A percentile compares a stretch with the other conserved stretches of the same genome.
Conservation (phyloP, 2,797 vertebrate genomes). For the Poecile montanus region DNA sequence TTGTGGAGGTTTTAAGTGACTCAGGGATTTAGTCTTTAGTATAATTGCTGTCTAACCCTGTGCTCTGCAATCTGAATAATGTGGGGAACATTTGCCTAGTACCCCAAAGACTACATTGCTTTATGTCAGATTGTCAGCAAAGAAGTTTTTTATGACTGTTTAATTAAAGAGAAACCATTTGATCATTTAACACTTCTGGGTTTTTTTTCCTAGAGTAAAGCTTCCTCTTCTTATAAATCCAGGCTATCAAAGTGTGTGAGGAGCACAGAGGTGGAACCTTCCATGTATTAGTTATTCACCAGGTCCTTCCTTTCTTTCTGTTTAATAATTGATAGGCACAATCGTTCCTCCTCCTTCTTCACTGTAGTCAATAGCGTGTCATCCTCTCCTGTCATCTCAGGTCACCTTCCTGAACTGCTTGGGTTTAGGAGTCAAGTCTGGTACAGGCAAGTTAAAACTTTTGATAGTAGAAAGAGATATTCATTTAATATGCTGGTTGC, state of each 20-base stretch:
- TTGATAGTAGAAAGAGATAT: conserved; percentile 56
- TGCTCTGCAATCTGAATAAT: neutral
- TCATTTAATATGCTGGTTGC: conserved; percentile 61
- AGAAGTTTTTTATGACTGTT: neutral
- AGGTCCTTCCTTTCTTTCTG: conserved; percentile 50
- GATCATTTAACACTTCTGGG: neutral
- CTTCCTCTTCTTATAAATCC: neutral
- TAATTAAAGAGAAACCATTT: neutral
- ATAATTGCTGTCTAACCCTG: neutral
- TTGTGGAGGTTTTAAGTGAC: conserved; percentile 30
- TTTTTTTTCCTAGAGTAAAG: neutral
- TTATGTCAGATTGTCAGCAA: neutral
- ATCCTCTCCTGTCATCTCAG: conserved; percentile 57
- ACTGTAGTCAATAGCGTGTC: conserved; percentile 57
- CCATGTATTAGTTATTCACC: conserved; percentile 38
- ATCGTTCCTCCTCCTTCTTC: conserved; percentile 53
- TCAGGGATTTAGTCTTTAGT: neutral
- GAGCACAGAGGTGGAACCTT: conserved; percentile 26
- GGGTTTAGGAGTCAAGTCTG: conserved; percentile 60
- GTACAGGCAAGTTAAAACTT: conserved; percentile 50
- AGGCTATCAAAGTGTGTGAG: conserved; percentile 6
- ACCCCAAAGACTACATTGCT: neutral
- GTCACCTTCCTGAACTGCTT: conserved; percentile 59
- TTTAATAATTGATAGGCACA: conserved; percentile 58
- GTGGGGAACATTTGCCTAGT: neutral